Conservation (phyloP, 2,797 vertebrate genomes). For the Coranthus polyacanthus region DNA sequence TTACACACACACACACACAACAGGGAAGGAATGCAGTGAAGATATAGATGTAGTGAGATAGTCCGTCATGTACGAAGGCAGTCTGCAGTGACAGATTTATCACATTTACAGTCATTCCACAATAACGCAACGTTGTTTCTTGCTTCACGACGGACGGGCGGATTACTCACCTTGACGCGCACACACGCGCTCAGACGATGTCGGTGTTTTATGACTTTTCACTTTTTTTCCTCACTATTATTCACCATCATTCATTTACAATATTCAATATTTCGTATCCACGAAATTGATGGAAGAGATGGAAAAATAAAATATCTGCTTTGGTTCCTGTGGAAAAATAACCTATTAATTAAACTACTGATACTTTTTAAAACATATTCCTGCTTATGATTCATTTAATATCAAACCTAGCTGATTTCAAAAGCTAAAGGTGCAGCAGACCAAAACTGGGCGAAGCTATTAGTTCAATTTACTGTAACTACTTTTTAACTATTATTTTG, state of each 20-base stretch:
- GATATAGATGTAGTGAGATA: conserved; percentile 11
- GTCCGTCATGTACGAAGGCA: conserved; percentile 23
- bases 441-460: conserved; percentile 4
- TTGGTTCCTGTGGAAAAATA: too few species aligned
- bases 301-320: too few species aligned
- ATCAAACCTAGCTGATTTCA: too few species aligned
- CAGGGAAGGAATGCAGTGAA: conserved; percentile 26
- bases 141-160: conserved; percentile 52
- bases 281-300: too few species aligned
- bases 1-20: conserved; percentile 7
- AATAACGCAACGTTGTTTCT: conserved; percentile 46
- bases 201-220: too few species aligned
- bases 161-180: conserved; percentile 19
- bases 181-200: conserved; percentile 9
- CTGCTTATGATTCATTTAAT: too few species aligned
- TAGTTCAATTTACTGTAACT: conserved; percentile 3
- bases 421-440: not conserved
- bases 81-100: conserved; percentile 43
- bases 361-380: too few species aligned
- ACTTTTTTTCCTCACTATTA: too few species aligned
- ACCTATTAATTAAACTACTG: too few species aligned
- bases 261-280: too few species aligned
- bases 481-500: not conserved
- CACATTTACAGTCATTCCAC: conserved; percentile 33
- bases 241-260: too few species aligned